These are phyloP conservation scores for Sebastes minor DNA, from an alignment of 2,797 vertebrate species.

Conservation along the genomic window DNA sequence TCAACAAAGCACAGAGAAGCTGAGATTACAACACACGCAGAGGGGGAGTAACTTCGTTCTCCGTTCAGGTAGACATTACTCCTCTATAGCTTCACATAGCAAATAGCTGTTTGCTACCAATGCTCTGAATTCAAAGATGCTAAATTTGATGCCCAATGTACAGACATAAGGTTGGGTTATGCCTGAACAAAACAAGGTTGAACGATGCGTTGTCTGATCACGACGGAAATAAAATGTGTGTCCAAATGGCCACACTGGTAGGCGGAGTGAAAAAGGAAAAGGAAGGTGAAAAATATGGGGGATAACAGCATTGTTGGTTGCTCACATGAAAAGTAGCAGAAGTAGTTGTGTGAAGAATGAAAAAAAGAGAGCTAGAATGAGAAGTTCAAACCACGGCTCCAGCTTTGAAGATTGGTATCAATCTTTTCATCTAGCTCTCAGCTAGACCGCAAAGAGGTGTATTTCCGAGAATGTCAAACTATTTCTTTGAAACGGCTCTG, in stretches of 20 bases:
- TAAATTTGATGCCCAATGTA: background rate
- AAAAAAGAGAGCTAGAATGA: background rate
- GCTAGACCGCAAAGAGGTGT: background rate
- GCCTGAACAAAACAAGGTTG: background rate
- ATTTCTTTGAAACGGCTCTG: background rate
- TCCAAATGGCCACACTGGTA: background rate
- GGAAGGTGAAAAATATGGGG: background rate
- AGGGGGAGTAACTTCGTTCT: too few relatives aligned
- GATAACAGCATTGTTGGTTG: too few relatives aligned
- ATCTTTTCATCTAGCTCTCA: background rate
- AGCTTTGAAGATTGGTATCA: background rate
- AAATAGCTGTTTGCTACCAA: too few relatives aligned
- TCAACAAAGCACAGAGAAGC: too few relatives aligned
- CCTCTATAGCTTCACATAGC: too few relatives aligned
- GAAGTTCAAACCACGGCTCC: background rate
- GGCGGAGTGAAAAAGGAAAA: background rate
- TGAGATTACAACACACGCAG: too few relatives aligned
- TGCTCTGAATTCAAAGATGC: too few relatives aligned
- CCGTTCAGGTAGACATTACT: too few relatives aligned
- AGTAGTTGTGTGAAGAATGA: background rate
- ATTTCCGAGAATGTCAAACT: background rate
- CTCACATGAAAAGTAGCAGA: background rate
- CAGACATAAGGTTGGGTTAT: background rate
- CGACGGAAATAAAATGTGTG: background rate
- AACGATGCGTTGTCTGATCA: background rate